These are phyloP conservation scores for Drosophila sp. DNA, from an alignment of 1,140 invertebrate species.

Conservation along the genomic window DNA sequence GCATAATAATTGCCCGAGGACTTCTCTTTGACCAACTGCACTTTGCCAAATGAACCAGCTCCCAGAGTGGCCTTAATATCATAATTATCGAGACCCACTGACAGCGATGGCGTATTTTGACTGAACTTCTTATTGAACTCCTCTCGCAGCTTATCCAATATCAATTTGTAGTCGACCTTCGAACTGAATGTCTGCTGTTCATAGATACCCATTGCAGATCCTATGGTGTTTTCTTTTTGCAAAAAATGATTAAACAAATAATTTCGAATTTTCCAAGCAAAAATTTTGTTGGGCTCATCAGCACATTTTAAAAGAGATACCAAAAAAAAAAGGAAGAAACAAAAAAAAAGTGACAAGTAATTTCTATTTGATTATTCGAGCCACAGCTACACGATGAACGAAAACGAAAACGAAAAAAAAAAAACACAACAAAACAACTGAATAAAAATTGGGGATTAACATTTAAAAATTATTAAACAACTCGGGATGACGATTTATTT, in stretches of 20 bases:
- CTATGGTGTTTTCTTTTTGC: not conserved
- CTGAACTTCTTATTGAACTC: slow-evolving; percentile 64
- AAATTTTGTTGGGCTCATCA: slow-evolving; percentile 6
- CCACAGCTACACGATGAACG: slow-evolving; percentile 6
- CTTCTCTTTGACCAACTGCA: slow-evolving; percentile 61
- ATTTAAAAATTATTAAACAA: slow-evolving; percentile 68
- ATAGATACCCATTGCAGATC: slow-evolving; percentile 18
- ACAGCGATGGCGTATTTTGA: slow-evolving; percentile 49
- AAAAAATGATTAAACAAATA: not conserved
- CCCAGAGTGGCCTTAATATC: slow-evolving; percentile 60
- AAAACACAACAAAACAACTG: not conserved
- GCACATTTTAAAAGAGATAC: slow-evolving; percentile 2
- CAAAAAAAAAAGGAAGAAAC: not conserved
- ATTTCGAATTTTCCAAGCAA: slow-evolving; percentile 5
- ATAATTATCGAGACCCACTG: slow-evolving; percentile 60
- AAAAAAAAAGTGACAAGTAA: not conserved
- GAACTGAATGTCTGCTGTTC: slow-evolving; percentile 60
- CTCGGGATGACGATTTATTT: slow-evolving; percentile 64
- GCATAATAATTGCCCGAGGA: slow-evolving; percentile 86
- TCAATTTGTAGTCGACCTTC: slow-evolving; percentile 64
- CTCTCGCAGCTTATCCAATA: slow-evolving; percentile 64
- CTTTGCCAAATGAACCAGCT: slow-evolving; percentile 71
- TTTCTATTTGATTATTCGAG: not conserved
- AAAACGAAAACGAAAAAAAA: not conserved
- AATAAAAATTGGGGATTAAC: slow-evolving; percentile 34